Evolutionary conservation across 2,888 invertebrate species (phyloP).

Genomic region (Sympetrum striolatum): DNA sequence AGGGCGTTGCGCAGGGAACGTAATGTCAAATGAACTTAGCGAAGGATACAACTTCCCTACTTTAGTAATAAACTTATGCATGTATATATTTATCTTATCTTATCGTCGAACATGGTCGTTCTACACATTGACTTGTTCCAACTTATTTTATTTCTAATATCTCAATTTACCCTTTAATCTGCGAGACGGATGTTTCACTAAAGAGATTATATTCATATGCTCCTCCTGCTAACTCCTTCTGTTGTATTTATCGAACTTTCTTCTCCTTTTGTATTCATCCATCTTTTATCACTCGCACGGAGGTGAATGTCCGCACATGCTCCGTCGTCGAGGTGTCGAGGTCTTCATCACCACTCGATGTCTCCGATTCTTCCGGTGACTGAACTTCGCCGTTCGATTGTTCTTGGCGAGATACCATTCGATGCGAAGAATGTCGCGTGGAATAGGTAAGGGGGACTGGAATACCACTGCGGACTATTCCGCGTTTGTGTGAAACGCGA

Average conservation of each 20-base stretch:
- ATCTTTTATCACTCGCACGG: background rate
- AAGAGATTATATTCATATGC: background rate
- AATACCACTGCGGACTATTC: no score
- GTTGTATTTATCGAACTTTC: background rate
- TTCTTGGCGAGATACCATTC: background rate
- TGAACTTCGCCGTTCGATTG: background rate
- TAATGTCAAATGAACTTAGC: no score
- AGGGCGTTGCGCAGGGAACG: no score
- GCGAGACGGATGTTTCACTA: no score
- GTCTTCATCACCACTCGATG: background rate
- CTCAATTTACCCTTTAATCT: no score
- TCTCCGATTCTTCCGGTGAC: background rate
- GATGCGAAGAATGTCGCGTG: background rate
- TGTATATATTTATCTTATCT: no score
- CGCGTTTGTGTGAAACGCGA: no score
- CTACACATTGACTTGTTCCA: no score
- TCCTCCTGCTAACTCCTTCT: background rate
- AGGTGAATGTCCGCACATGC: background rate
- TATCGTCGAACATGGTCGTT: no score
- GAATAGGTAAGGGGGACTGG: background rate
- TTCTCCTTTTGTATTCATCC: background rate
- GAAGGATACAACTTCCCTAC: no score
- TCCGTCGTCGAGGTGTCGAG: background rate
- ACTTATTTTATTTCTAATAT: no score
- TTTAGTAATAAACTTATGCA: no score